Conservation (phyloP, 2,797 vertebrate genomes). For the Cryptoblepharus egeriae region DNA sequence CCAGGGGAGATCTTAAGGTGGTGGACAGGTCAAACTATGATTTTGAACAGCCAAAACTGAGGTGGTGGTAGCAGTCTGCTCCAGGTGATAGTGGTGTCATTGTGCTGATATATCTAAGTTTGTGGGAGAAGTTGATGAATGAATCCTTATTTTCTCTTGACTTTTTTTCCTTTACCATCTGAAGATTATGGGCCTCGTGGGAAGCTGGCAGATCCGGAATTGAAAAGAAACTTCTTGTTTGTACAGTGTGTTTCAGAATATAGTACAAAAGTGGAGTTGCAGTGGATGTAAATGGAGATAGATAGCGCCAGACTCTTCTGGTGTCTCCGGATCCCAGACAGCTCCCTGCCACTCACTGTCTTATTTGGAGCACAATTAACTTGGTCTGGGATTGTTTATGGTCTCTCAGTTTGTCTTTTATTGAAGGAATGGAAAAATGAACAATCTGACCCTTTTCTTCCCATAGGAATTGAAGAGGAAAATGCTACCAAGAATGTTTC, state of each 20-base stretch:
- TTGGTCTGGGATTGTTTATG: not conserved
- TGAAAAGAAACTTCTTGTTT: not conserved
- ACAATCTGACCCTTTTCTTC: not conserved
- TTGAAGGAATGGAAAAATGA: not conserved
- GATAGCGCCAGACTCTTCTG: not conserved
- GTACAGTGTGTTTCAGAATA: not conserved
- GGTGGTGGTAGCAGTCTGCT: too few relatives aligned
- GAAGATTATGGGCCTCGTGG: not conserved
- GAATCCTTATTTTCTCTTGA: not conserved
- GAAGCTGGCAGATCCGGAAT: not conserved
- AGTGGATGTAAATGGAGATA: not conserved
- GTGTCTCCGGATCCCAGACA: not conserved
- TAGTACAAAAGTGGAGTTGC: not conserved
- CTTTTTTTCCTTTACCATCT: not conserved
- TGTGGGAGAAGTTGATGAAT: not conserved
- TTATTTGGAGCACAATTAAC: not conserved
- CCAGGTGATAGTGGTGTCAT: not conserved
- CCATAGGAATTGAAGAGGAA: conserved; percentile 7
- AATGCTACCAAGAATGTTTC: not conserved
- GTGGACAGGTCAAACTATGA: too few relatives aligned
- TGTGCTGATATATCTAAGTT: not conserved
- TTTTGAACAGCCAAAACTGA: too few relatives aligned
- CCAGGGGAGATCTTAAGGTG: too few relatives aligned
- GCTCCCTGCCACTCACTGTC: not conserved
- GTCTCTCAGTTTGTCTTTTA: not conserved